Conservation (phyloP, 1,140 invertebrate genomes). For the Drosophila albomicans region DNA sequence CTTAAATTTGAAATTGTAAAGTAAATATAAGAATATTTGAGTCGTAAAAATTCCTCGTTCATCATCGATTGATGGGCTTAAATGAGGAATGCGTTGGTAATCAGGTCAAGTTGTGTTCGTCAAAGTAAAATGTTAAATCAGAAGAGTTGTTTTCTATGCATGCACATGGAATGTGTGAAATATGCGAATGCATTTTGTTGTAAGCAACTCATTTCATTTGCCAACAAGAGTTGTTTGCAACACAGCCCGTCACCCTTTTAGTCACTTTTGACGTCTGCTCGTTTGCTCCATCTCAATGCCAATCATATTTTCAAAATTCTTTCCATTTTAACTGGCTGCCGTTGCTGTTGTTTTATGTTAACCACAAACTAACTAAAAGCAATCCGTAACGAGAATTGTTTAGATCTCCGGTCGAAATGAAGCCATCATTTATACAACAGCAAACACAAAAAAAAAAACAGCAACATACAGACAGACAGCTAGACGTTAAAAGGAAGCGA, state of each 20-base stretch:
- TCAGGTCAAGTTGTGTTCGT: background rate
- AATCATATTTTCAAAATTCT: slow-evolving; percentile 16
- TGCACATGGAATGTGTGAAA: slow-evolving; percentile 3
- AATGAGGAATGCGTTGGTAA: background rate
- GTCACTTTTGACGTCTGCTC: too few species aligned
- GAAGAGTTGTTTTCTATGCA: background rate
- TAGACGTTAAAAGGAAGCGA: background rate
- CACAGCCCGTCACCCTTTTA: background rate
- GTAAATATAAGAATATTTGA: background rate
- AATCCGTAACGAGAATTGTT: slow-evolving; percentile 5
- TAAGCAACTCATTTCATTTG: background rate
- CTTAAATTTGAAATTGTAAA: background rate
- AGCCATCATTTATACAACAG: background rate
- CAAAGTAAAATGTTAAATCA: background rate
- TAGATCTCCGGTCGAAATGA: slow-evolving; percentile 2
- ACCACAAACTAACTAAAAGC: slow-evolving; percentile 16
- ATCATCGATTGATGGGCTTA: background rate
- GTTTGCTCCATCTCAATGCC: slow-evolving; percentile 4
- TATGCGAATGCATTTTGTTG: background rate
- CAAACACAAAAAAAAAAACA: background rate
- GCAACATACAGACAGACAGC: too few species aligned
- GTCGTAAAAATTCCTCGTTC: background rate
- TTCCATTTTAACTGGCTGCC: background rate
- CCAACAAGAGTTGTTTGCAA: background rate
- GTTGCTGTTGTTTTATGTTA: background rate